Conservation (phyloP, 2,888 invertebrate species). For the Perithous albicinctus region DNA sequence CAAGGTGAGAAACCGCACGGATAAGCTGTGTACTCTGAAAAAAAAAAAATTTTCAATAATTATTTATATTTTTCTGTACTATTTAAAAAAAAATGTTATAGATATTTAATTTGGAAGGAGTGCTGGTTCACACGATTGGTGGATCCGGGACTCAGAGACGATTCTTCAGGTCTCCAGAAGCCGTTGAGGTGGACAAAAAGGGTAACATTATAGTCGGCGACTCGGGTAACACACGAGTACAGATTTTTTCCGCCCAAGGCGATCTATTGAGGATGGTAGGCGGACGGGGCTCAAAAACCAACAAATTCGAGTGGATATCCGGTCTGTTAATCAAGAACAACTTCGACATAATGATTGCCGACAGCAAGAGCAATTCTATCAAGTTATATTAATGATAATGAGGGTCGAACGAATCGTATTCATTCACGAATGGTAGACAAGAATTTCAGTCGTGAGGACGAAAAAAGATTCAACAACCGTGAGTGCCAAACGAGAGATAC, state of each 20-base stretch:
- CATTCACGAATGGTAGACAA: background rate
- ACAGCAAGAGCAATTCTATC: conserved; percentile 86
- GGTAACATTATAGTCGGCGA: conserved; percentile 93
- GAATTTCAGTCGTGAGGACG: background rate
- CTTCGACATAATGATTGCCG: conserved; percentile 88
- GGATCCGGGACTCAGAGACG: conserved; percentile 71
- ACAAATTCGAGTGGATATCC: conserved; percentile 90
- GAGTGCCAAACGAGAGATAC: background rate
- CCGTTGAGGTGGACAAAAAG: conserved; percentile 89
- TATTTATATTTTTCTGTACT: background rate
- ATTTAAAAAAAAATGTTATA: too few species aligned
- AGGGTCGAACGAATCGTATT: background rate
- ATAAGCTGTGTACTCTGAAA: background rate
- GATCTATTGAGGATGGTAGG: conserved; percentile 89
- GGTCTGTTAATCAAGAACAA: conserved; percentile 88
- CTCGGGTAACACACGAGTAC: conserved; percentile 91
- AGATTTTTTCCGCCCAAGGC: conserved; percentile 91
- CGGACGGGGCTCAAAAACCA: conserved; percentile 84
- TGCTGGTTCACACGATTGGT: conserved; percentile 71
- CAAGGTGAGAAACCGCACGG: conserved; percentile 82
- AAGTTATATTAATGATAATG: conserved; percentile 82
- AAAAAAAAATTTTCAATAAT: background rate
- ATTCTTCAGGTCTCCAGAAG: conserved; percentile 89
- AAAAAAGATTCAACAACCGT: background rate
- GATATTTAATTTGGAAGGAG: conserved; percentile 73